These are phyloP conservation scores for Chaenodraco wilsoni DNA, from an alignment of 2,797 vertebrate genomes.

Conservation along the genomic window DNA sequence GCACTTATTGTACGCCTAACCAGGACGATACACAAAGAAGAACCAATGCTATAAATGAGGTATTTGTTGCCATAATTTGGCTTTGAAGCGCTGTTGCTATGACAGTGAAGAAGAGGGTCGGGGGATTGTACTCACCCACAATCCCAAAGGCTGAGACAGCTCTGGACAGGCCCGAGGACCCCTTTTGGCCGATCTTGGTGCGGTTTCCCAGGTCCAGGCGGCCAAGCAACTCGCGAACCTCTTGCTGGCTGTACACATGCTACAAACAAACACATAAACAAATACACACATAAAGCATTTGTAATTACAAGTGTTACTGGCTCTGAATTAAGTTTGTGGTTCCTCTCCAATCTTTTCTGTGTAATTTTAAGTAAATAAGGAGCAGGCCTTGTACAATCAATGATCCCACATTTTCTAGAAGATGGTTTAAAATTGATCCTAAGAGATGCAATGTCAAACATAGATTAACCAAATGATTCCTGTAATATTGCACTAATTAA, in stretches of 20 bases:
- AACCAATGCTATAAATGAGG: conserved; percentile 4
- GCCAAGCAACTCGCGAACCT: conserved; percentile 92
- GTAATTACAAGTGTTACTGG: no score
- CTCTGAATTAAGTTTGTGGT: no score
- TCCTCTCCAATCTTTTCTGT: background rate
- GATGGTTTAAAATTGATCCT: conserved; percentile 25
- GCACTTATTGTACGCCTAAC: conserved; percentile 34
- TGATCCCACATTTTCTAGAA: conserved; percentile 10
- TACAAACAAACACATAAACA: conserved; percentile 62
- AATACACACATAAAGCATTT: conserved; percentile 3
- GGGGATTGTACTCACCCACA: conserved; percentile 87
- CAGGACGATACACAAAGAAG: conserved; percentile 22
- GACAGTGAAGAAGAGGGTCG: background rate
- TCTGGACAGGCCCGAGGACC: conserved; percentile 92
- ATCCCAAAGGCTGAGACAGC: conserved; percentile 92
- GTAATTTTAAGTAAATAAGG: conserved; percentile 16
- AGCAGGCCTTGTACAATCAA: conserved; percentile 25
- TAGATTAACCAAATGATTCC: conserved; percentile 21
- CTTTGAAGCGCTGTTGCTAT: conserved; percentile 1
- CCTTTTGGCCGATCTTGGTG: conserved; percentile 95
- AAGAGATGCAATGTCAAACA: conserved; percentile 25
- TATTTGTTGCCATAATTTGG: conserved; percentile 16
- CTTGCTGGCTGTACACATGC: conserved; percentile 96
- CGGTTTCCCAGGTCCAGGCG: conserved; percentile 96
- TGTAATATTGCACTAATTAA: conserved; percentile 3